These are phyloP conservation scores for Ammodramus savannarum DNA, from an alignment of 2,113 vertebrate genomes.

Conservation along the genomic window DNA sequence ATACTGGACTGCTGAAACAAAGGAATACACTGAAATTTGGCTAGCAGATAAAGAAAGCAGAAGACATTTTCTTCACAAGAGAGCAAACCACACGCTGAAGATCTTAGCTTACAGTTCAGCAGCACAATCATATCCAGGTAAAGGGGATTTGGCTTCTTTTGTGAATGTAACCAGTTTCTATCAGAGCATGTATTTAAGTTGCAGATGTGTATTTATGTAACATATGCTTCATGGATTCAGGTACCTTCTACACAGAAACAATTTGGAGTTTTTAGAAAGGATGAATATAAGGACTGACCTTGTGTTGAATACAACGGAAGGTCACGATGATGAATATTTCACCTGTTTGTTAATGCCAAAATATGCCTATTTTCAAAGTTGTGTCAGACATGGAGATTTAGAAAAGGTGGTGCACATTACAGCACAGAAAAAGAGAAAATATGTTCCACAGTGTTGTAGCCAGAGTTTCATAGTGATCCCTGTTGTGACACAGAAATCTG, in stretches of 20 bases:
- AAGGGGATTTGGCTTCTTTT: neutral
- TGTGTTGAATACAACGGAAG: neutral
- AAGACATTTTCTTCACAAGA: neutral
- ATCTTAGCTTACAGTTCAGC: slow-evolving; percentile 62
- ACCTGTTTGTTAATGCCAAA: neutral
- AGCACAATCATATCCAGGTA: slow-evolving; percentile 72
- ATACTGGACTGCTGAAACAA: slow-evolving; percentile 61
- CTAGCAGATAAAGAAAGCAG: slow-evolving; percentile 38
- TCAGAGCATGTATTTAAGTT: neutral
- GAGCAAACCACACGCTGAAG: neutral
- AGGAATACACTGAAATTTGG: slow-evolving; percentile 47
- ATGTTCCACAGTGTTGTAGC: neutral
- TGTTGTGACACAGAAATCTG: neutral
- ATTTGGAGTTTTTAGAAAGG: neutral
- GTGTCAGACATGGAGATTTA: neutral
- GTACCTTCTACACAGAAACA: neutral
- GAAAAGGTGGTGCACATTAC: neutral
- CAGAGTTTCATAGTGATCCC: neutral
- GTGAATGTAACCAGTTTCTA: neutral
- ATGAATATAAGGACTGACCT: neutral
- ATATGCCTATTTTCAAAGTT: neutral
- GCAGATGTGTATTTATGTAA: neutral
- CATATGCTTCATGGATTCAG: neutral
- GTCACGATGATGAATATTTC: neutral
- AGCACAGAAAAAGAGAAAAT: neutral